A percentile compares a stretch with the other conserved stretches of the same genome.
Conservation (phyloP, 2,797 vertebrate species). For the Aulostomus chinensis region DNA sequence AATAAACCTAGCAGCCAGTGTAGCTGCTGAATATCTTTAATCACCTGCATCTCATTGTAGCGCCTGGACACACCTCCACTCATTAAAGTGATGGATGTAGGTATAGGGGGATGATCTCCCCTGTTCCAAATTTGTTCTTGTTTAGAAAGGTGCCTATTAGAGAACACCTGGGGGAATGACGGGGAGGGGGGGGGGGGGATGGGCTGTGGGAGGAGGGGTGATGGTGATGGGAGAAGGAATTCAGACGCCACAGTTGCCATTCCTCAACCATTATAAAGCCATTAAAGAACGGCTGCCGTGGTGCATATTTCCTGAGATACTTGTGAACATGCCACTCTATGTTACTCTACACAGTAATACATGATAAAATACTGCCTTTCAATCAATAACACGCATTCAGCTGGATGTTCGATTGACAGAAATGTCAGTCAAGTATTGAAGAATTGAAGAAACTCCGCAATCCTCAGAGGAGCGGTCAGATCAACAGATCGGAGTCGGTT, state of each 20-base stretch:
- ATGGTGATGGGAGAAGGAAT: conserved; percentile 1
- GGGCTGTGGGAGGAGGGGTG: conserved; percentile 1
- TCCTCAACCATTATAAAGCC: conserved; percentile 23
- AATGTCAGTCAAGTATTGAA: too few species aligned
- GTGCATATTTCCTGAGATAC: too few species aligned
- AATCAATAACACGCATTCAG: too few species aligned
- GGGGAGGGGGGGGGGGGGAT: conserved; percentile 32
- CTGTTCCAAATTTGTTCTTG: conserved; percentile 80
- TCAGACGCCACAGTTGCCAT: conserved; percentile 14
- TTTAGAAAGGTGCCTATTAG: conserved; percentile 82
- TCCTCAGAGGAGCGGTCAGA: too few species aligned
- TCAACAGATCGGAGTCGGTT: too few species aligned
- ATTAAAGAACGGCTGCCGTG: conserved; percentile 1
- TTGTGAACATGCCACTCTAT: too few species aligned
- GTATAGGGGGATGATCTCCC: conserved; percentile 78
- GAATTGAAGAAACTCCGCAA: too few species aligned
- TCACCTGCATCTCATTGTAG: conserved; percentile 87
- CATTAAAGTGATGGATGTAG: conserved; percentile 93
- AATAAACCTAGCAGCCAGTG: conserved; percentile 63
- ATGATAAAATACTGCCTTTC: too few species aligned
- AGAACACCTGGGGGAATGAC: conserved; percentile 73
- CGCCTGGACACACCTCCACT: conserved; percentile 79
- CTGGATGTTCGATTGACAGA: too few species aligned
- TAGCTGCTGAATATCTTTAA: conserved; percentile 81
- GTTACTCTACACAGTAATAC: too few species aligned